Conservation (phyloP, 2,888 invertebrate species). For the Trichacis sp. region DNA sequence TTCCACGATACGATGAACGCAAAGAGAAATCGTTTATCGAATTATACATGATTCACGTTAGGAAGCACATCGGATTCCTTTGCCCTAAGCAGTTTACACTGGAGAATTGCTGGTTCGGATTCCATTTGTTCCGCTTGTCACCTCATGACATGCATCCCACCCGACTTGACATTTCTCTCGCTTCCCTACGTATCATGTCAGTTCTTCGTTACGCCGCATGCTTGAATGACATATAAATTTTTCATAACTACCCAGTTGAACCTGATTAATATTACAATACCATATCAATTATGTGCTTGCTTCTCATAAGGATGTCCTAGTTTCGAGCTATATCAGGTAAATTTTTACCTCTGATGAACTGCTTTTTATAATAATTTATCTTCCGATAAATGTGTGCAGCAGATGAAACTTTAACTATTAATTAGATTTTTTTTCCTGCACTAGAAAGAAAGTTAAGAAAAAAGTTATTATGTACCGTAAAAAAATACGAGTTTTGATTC, state of each 20-base stretch:
- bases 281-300: not conserved
- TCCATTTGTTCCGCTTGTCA: conserved; percentile 69
- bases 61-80: conserved; percentile 6
- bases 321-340: too few species aligned
- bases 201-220: conserved; percentile 35
- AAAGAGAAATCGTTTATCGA: conserved; percentile 8
- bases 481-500: too few species aligned
- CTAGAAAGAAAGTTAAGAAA: too few species aligned
- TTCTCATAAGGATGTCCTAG: too few species aligned
- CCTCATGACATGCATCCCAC: conserved; percentile 65
- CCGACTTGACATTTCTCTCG: conserved; percentile 48
- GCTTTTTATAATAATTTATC: too few species aligned
- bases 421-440: too few species aligned
- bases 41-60: not conserved
- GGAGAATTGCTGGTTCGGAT: conserved; percentile 68
- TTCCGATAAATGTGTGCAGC: too few species aligned
- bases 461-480: too few species aligned
- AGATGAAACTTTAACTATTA: too few species aligned
- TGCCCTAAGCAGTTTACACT: conserved; percentile 59
- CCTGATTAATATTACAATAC: not conserved
- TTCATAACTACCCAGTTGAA: conserved; percentile 3
- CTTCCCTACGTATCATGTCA: conserved; percentile 43
- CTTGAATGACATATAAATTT: conserved; percentile 37
- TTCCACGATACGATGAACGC: conserved; percentile 11
- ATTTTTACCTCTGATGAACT: too few species aligned